A percentile compares a stretch with the other conserved stretches of the same genome.
phyloP scores from a whole-genome alignment of 2,797 vertebrate genomes.

The Apogon hyalosoma region DNA sequence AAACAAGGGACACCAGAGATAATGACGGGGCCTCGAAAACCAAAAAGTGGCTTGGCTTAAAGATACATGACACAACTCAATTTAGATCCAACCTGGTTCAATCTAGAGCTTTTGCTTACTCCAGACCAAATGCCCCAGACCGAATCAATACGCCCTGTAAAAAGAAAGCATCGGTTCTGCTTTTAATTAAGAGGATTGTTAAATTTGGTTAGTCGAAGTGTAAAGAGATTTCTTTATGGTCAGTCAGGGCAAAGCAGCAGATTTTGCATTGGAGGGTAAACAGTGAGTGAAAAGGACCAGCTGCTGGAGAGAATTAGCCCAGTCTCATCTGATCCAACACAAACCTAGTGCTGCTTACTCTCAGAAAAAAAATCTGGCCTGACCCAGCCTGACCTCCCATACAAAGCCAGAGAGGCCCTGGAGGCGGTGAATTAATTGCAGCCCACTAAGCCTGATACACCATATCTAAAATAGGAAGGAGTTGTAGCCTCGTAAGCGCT shows the following conservation, averaged over 20 bases:
- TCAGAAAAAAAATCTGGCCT: conserved; percentile 77
- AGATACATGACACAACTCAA: conserved; percentile 75
- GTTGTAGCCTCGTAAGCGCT: conserved; percentile 59
- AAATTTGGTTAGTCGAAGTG: conserved; percentile 77
- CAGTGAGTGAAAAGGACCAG: conserved; percentile 85
- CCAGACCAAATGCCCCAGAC: conserved; percentile 54
- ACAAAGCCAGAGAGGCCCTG: conserved; percentile 85
- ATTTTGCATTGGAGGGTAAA: conserved; percentile 84
- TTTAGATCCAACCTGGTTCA: conserved; percentile 64
- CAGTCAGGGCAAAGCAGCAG: conserved; percentile 71
- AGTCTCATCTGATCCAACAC: conserved; percentile 82
- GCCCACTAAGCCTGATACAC: conserved; percentile 80
- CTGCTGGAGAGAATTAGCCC: conserved; percentile 86
- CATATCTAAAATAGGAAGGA: conserved; percentile 78
- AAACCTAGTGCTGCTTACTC: conserved; percentile 82
- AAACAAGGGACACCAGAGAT: conserved; percentile 68
- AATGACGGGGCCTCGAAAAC: conserved; percentile 70
- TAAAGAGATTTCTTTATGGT: conserved; percentile 79
- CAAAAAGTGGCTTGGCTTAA: conserved; percentile 67
- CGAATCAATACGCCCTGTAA: conserved; percentile 68
- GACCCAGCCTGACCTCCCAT: conserved; percentile 84
- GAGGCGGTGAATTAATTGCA: conserved; percentile 86
- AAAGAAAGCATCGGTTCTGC: conserved; percentile 64
- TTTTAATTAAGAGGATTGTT: conserved; percentile 83
- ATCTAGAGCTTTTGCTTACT: conserved; percentile 67